A percentile compares a stretch with the other conserved stretches of the same genome.
phyloP scores from a whole-genome alignment of 2,113 vertebrate species.

The Psilopsiagon aymara region DNA sequence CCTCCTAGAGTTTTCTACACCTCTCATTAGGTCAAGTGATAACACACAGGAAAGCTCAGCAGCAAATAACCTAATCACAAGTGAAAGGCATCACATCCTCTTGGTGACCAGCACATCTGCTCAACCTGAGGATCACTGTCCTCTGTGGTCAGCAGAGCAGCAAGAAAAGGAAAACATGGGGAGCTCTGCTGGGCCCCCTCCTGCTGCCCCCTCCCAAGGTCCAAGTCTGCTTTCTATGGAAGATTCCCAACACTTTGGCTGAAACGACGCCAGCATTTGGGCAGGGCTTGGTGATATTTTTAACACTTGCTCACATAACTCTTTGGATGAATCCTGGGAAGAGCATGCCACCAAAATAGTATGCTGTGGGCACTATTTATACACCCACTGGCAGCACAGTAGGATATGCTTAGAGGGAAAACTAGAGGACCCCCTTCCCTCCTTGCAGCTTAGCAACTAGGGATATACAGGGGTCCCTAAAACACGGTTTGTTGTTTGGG shows the following conservation, averaged over 20 bases:
- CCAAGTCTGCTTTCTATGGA: not conserved
- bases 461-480: rapidly evolving
- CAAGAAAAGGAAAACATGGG: not conserved
- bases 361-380: constrained; percentile 62
- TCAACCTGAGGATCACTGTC: not conserved
- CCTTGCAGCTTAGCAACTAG: not conserved
- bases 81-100: not conserved
- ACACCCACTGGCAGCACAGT: constrained; percentile 20
- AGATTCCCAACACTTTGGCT: constrained; percentile 5
- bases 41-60: not conserved
- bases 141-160: not conserved
- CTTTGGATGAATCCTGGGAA: constrained; percentile 60
- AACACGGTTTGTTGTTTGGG: not conserved
- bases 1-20: not conserved
- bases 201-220: not conserved
- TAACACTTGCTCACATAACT: constrained; percentile 66
- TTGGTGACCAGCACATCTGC: not conserved
- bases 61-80: not conserved
- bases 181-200: not conserved
- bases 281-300: constrained; percentile 64
- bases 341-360: constrained; percentile 60
- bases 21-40: not conserved
- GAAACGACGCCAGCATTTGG: not conserved
- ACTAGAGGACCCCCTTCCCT: not conserved
- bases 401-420: not conserved